phyloP scores from a whole-genome alignment of 2,797 vertebrate species.

The Hafferia zeledoni region DNA sequence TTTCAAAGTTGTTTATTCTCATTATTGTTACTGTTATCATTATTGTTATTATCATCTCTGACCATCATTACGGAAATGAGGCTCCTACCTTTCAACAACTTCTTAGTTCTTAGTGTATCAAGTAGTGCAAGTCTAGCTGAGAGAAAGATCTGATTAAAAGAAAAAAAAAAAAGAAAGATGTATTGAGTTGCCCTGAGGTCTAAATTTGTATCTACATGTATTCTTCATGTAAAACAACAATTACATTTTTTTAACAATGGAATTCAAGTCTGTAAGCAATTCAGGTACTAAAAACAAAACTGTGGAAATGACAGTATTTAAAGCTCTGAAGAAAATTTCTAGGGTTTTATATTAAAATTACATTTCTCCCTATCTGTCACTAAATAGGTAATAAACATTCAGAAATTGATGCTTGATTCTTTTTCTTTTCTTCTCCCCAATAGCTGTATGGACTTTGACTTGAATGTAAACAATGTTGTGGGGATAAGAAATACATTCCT shows the following conservation, averaged over 20 bases:
- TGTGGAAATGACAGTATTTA: not conserved
- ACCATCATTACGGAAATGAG: not conserved
- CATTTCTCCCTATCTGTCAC: not conserved
- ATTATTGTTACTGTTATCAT: no score
- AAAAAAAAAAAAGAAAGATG: not conserved
- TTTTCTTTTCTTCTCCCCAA: not conserved
- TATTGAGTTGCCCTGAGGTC: not conserved
- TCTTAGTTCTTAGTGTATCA: not conserved
- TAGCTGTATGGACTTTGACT: constrained; percentile 94
- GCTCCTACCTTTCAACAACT: not conserved
- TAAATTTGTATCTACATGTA: not conserved
- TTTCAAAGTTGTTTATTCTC: not conserved
- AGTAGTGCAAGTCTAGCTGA: not conserved
- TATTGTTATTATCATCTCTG: not conserved
- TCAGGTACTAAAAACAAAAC: not conserved
- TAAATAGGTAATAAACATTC: not conserved
- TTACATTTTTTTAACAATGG: not conserved
- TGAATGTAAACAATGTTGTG: constrained; percentile 96
- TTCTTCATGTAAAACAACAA: not conserved
- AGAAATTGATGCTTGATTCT: not conserved
- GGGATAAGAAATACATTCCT: constrained; percentile 99
- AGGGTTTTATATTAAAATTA: not conserved
- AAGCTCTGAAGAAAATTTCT: not conserved
- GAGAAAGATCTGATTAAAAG: not conserved
- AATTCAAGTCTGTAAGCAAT: not conserved